Base-by-base conservation (phyloP, 2,113 vertebrate genomes). In the Osmerus eperlanus region DNA sequence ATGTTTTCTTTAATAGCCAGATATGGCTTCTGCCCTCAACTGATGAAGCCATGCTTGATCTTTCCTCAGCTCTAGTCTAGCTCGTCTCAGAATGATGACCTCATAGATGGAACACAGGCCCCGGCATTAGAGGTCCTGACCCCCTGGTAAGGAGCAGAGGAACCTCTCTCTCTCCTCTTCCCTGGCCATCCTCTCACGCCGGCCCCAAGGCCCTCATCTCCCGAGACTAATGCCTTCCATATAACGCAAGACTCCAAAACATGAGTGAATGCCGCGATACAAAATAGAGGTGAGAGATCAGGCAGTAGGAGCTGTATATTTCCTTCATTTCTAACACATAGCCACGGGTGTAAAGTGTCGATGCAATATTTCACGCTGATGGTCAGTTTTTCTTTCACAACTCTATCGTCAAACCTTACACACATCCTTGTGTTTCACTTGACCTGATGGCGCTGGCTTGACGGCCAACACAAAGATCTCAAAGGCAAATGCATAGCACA, bases 161-260 rank as follows among this genome's bases (percentile, higher is more conserved):
- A 47, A 11, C 41, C 41, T 36, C 1, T 9, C 36, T 41, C 32
- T 41, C 19, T 52, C 11, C 47, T 58, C 56, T 23, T 41, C 58
- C 58, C 13, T 36, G 60, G 54, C n/a, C 28, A 54, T 21, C 41
- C 12, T 32, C 21, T 8, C 32, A 29, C 21, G 13, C 32, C 67
- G 16, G 62, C 14, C 4, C 29, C 29, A 2, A 18, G 16, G 16
- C 32, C 29, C 23, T 67, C 56, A 65, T 16, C 41, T 59, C 41
- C 56, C 14, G 25, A 63, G 65, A 80, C 65, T 66, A 76, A 79
- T 72, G 25, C 21, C 4, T 28, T 55, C 56, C 51, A 71, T 65
- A 71, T 65, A 71, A 61, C 28, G 23, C 18, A n/a, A 59, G 32
- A 36, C 19, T 68, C n/a, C 28, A 58, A 70, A 63, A 64, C 18